Percentiles rank a stretch among this genome's conserved stretches.
phyloP scores from a whole-genome alignment of 1,140 invertebrate genomes.

The Drosophila varians region DNA sequence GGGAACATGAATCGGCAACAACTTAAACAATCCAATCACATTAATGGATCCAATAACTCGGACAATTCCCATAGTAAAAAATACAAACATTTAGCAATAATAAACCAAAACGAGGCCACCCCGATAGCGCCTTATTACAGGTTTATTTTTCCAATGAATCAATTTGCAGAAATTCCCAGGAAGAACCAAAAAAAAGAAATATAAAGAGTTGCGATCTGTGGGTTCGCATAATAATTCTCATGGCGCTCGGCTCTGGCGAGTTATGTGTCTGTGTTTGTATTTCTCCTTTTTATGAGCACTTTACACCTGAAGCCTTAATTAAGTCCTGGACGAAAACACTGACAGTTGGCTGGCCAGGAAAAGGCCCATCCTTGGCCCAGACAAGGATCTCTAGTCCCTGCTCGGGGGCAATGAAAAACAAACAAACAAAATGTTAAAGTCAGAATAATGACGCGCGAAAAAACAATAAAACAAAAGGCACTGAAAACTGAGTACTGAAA shows the following conservation, averaged over 20 bases:
- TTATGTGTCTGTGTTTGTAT: conserved; percentile 3
- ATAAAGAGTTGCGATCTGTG: conserved; percentile 44
- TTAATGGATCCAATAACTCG: neutral
- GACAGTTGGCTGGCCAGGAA: conserved; percentile 57
- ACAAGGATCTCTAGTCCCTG: conserved; percentile 18
- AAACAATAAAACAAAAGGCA: conserved; percentile 74
- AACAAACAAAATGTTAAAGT: conserved; percentile 70
- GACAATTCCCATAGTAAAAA: conserved; percentile 9
- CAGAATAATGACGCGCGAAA: conserved; percentile 77
- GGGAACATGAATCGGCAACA: neutral
- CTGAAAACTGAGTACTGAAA: conserved; percentile 15
- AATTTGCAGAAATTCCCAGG: conserved; percentile 45
- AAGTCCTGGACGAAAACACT: conserved; percentile 51
- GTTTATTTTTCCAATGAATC: conserved; percentile 67
- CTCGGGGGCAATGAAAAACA: conserved; percentile 30
- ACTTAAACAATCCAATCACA: neutral
- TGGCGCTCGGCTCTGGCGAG: conserved; percentile 10
- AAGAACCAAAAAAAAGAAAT: conserved; percentile 1
- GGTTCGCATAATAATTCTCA: conserved; percentile 45
- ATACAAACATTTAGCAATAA: conserved; percentile 16
- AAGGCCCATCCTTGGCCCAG: conserved; percentile 4
- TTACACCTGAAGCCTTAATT: conserved; percentile 75
- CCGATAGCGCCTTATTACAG: conserved; percentile 34
- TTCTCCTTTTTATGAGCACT: conserved; percentile 62
- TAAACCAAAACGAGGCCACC: conserved; percentile 18